Base-by-base conservation (phyloP, 2,797 vertebrate genomes). In the Hirundo rustica region DNA sequence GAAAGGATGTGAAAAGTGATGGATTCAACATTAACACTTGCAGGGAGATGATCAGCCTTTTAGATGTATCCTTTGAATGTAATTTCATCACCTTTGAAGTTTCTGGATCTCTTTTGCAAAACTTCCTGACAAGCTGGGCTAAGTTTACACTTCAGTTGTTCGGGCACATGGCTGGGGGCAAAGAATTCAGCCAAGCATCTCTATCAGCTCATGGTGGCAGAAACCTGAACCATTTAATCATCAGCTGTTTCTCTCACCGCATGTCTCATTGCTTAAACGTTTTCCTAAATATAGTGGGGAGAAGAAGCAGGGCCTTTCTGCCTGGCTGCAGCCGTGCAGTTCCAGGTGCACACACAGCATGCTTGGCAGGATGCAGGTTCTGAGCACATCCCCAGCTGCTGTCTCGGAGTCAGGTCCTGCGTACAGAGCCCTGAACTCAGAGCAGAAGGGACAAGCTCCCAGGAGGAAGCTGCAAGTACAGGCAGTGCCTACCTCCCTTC, bases 1-100 rank as follows among this genome's bases (percentile, higher is more conserved):
- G 98, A 97, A 96, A 95, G 34, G 98, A 99, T 96, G 97, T 99
- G 77, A 99, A 98, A 95, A 99, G 98, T 1, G 97, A 98, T 34
- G 98, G 98, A 72, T 99, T 99, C 96, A 97, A 97, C 93, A 61
- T 98, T 92, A 98, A 98, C 20, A 99, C 99, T 54, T 98, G 98
- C 97, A 98, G 98, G 60, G 93, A 98, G 72, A 98, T 99, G 98
- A 97, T 99, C 94, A 98, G 98, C 97, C 98, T 99, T 91, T 97
- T 99, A 98, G 99, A 99, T 30, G 99, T 99, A 99, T 99, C 99
- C 98, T 99, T 97, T 94, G 44, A 75, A 67, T 5, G 16, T 66
- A 2, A 68, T 54, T 82, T 92, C 20, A 26, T 44, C 47, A 54
- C 27, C 18, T 81, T 80, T 36, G 32, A 89, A 72, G 7, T 34